Percentiles rank a stretch among this genome's conserved stretches.
Conservation (phyloP, 2,113 vertebrate species). For the Ophthalmolycus amberensis region DNA sequence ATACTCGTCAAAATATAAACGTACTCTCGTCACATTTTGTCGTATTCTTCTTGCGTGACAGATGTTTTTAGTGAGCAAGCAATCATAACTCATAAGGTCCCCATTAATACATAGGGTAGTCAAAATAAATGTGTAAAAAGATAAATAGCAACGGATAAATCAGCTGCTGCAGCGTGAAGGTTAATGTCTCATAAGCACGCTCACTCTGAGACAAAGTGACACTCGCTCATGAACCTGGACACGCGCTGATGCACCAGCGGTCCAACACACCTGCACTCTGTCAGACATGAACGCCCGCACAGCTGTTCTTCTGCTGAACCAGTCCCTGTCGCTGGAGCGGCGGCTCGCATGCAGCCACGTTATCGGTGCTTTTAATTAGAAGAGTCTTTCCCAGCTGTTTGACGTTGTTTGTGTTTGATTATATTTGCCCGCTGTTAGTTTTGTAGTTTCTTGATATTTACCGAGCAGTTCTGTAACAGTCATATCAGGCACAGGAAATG, state of each 20-base stretch:
- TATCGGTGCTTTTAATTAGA: not conserved
- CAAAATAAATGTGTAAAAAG: no score
- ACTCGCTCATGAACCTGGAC: not conserved
- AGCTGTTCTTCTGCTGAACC: constrained; percentile 2
- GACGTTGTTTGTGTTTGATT: not conserved
- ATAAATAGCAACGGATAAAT: not conserved
- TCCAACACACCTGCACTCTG: constrained; percentile 9
- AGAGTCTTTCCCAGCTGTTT: not conserved
- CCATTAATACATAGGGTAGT: no score
- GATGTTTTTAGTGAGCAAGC: no score
- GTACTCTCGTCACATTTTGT: not conserved
- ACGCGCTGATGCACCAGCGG: not conserved
- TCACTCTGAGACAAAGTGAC: not conserved
- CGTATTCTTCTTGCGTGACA: no score
- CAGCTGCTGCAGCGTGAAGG: not conserved
- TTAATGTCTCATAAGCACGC: not conserved
- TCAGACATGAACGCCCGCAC: constrained; percentile 25
- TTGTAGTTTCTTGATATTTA: constrained; percentile 37
- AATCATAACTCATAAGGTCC: no score
- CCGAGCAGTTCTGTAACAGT: not conserved
- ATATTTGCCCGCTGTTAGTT: constrained; percentile 14
- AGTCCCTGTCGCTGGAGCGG: not conserved
- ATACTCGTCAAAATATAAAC: not conserved
- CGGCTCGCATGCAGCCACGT: no score
- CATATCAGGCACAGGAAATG: constrained; percentile 30